Evolutionary conservation across 2,888 invertebrate genomes (phyloP), one percentile per base, ranked within the genome.

Genomic region (Netelia melanura): DNA sequence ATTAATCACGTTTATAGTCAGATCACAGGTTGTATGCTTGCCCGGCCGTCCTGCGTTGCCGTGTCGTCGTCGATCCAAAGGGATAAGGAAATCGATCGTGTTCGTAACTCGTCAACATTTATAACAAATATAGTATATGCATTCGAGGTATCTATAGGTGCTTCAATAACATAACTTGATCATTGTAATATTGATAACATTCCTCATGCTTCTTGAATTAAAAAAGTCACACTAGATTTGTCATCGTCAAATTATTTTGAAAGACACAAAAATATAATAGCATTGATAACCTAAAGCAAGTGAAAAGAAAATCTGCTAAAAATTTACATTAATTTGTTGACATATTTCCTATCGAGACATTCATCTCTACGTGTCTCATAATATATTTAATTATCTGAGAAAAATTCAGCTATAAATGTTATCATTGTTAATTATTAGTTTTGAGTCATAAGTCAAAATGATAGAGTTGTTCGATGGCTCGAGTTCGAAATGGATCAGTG

Each of bases 1-100:
- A 89, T 93, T 93, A 92, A 91, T 84, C 25, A 86, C 61, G 74
- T 85, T 87, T 70, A 67, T 81, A 81, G 87, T 87, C 88, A 84
- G 81, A 72, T 87, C 84, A 86, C 88, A 86, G 88, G 86, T 87
- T 90, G 62, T 30, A 62, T 48, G 81, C 88, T 88, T 88, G 91
- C 89, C 87, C 84, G 80, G 85, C 88, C 80, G 1, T 52, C 87
- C 90, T 90, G 90, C 89, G 88, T 87, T 89, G 77, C 87, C 87
- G 14, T 86, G 85, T 81, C 89, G 83, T 87, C 87, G 81, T 87
- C 87, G 58, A 65, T 74, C 71, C n/a, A 10, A 56, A 43, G 30
- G 9, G 58, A 21, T 17, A 58, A 30, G 14, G 9, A 62, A 62
- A 65, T 25, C 30, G 65, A 48, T n/a, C 23, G n/a, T 23, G 30